Base-by-base conservation (phyloP, 1,140 invertebrate genomes). In the Mamestra configurata region DNA sequence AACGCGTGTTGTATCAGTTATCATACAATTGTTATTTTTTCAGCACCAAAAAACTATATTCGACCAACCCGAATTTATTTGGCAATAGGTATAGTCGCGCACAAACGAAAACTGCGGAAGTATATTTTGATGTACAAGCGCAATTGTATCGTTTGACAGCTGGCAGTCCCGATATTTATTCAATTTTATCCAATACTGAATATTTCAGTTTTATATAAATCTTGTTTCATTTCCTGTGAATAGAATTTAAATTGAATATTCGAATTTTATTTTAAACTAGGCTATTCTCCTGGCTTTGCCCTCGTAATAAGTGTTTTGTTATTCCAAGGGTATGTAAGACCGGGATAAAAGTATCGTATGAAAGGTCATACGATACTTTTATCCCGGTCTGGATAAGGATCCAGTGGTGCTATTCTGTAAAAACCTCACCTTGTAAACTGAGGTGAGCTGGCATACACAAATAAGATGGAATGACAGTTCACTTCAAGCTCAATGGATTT, bases 151-250 rank as follows among this genome's bases (percentile, higher is more conserved):
- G 20, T 10, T 40, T 40, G 59, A 64, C 59, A 64, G 59, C n/a
- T 40, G 35, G 1, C n/a, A 18, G 59, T 64, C 18, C 8, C 7
- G 31, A 8, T 24, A 27, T 57, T 57, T 27, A 27, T 57, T 27
- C 4, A 10, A 64, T 40, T 64, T 64, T 37, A 64, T 40, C n/a
- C 59, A 37, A 64, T 40, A 64, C 35, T 37, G 18, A 37, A 64
- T 37, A 40, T 64, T 64, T 18, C 59, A 37, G 31, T 64, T 64
- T 37, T n/a, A 64, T 20, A 61, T 64, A 37, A 64, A 64, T 64
- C 59, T 64, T 64, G 8, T 64, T 40, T 64, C n/a, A 40, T 35
- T 3, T n/a, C 18, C 35, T 20, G 15, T 18, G n/a, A 35, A 61
- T 35, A 57, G 55, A 27, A 57, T 57, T 27, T 27, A 24, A 55